Evolutionary conservation across 2,888 invertebrate species (phyloP).

Genomic region (Laothoe populi): DNA sequence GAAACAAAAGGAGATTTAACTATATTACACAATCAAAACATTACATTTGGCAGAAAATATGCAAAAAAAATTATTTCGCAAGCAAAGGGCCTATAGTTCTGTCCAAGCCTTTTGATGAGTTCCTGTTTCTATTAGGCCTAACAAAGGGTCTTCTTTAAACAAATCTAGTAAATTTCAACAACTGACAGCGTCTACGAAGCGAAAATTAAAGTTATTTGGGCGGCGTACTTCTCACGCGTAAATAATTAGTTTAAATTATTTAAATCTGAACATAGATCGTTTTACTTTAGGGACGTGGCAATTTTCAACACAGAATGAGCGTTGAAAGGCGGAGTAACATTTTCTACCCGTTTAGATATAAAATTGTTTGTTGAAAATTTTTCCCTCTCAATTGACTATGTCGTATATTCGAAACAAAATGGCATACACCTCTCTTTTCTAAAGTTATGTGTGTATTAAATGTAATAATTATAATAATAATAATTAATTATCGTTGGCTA

Average conservation of each 20-base stretch:
- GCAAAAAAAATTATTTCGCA: too few relatives aligned
- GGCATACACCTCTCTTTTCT: too few relatives aligned
- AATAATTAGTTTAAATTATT: conserved; percentile 1
- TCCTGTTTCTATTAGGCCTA: not conserved
- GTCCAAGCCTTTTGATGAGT: not conserved
- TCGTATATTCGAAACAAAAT: too few relatives aligned
- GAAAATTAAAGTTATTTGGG: not conserved
- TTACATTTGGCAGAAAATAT: too few relatives aligned
- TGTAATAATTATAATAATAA: too few relatives aligned
- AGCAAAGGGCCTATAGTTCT: not conserved
- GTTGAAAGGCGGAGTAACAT: conserved; percentile 3
- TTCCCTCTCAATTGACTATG: too few relatives aligned
- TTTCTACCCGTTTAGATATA: conserved; percentile 6
- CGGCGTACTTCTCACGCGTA: not conserved
- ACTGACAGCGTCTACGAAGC: not conserved
- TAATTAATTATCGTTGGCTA: too few relatives aligned
- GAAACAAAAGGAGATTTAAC: conserved; percentile 39
- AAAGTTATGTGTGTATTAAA: too few relatives aligned
- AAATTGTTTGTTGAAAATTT: too few relatives aligned
- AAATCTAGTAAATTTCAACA: not conserved
- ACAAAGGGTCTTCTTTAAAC: not conserved
- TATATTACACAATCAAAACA: conserved; percentile 31
- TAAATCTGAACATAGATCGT: not conserved
- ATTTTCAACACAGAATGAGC: not conserved
- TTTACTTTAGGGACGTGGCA: not conserved